Conservation (phyloP, 2,113 vertebrate species). For the Spilogale gracilis region DNA sequence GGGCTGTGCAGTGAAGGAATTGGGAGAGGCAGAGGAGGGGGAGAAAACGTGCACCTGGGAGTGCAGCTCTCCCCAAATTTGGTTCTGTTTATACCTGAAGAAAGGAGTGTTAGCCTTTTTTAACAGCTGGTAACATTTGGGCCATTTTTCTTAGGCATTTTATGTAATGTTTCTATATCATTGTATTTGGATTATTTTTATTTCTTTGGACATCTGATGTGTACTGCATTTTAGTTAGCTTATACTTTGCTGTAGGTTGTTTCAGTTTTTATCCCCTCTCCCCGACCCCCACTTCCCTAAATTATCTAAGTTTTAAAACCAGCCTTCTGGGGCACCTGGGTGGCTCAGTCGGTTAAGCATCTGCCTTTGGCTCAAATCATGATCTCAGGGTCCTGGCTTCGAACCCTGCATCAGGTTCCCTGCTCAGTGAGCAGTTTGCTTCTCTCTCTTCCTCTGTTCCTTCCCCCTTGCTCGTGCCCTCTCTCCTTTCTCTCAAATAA, state of each 20-base stretch:
- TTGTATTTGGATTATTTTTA: constrained; percentile 25
- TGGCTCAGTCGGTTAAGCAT: not conserved
- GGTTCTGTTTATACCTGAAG: not conserved
- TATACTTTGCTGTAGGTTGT: constrained; percentile 46
- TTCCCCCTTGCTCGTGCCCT: not conserved
- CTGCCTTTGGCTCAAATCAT: not conserved
- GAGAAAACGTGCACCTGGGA: not conserved
- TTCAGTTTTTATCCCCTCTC: not conserved
- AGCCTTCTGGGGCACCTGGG: not conserved
- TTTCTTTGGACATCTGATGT: not conserved
- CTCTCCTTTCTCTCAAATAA: not conserved
- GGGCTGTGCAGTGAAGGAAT: not conserved
- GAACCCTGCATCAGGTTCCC: not conserved
- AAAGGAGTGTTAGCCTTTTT: not conserved
- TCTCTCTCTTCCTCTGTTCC: not conserved
- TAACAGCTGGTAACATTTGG: constrained; percentile 18
- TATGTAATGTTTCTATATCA: not conserved
- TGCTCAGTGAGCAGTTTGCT: not conserved
- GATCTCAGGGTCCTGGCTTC: not conserved
- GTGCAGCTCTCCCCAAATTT: not conserved
- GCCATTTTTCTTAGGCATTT: not conserved
- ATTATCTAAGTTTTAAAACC: not conserved
- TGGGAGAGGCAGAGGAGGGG: not conserved
- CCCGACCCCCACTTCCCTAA: not conserved
- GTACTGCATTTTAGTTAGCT: not conserved